Base-by-base conservation (phyloP, 1,140 invertebrate species). In the Solenopsis fugax region DNA sequence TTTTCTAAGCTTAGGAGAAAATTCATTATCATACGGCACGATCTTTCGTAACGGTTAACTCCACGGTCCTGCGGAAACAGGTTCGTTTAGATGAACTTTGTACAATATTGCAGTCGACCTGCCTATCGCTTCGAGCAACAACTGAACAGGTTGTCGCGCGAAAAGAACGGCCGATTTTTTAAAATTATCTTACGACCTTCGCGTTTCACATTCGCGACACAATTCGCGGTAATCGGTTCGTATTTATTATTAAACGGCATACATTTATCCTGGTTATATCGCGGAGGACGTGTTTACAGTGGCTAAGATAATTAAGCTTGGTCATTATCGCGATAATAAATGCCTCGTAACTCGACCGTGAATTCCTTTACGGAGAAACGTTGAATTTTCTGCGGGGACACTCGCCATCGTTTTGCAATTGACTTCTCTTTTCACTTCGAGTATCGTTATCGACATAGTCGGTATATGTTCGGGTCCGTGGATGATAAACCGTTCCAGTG, bases 371-470 rank as follows among this genome's bases (percentile, higher is more conserved):
- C 12, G 73, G 24, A 48, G 82, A 64, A 64, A 75, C 45, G 29
- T 65, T 24, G 21, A 65, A 78, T 89, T 84, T 62, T 88, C 72
- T 89, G 88, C 37, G 18, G 16, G 1, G 12, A 4, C 6, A 73
- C 88, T 67, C 50, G 69, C 45, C 52, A 12, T 34, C 48, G 56
- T 34, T 41, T 72, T 75, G 86, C 56, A 76, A 65, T 87, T 87
- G 75, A 88, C 64, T 90, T 65, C 76, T 90, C 87, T 90, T 72
- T 90, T 82, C 89, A 90, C 58, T 54, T 90, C 82, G 76, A 78
- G 77, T 77, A 88, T 90, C 89, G 82, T 90, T 90, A 90, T 90
- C 81, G 82, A 88, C 72, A 72, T 86, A 85, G 52, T 13, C 45
- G 75, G 48, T 75, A 77, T 75, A 77, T 62, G 29, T 71, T 45